These are phyloP conservation scores for Linnaemya tessellans DNA, from an alignment of 2,888 invertebrate genomes.

Conservation along the genomic window DNA sequence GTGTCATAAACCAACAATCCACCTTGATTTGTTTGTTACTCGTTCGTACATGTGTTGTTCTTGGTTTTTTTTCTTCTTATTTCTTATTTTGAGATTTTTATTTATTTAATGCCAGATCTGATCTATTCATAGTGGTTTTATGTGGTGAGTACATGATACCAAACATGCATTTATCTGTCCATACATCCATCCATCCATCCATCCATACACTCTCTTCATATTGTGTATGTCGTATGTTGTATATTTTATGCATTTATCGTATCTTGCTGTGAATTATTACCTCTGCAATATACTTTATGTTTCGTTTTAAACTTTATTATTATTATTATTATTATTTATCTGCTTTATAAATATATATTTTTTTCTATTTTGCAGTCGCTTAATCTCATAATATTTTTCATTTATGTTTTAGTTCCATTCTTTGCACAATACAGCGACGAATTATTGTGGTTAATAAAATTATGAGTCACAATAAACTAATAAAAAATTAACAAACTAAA, in stretches of 20 bases:
- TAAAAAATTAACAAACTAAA: constrained; percentile 56
- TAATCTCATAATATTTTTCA: constrained; percentile 57
- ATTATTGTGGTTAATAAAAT: constrained; percentile 70
- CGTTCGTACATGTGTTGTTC: constrained; percentile 23
- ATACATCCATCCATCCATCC: constrained; percentile 29
- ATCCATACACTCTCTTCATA: constrained; percentile 27
- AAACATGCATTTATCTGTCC: constrained; percentile 26
- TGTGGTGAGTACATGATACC: constrained; percentile 26
- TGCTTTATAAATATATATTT: constrained; percentile 23
- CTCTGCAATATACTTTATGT: constrained; percentile 69
- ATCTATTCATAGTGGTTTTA: constrained; percentile 53
- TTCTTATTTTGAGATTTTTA: constrained; percentile 42
- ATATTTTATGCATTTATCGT: constrained; percentile 65
- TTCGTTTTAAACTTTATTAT: constrained; percentile 54
- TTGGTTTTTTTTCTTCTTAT: not conserved
- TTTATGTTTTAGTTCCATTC: constrained; percentile 25
- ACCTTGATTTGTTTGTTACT: constrained; percentile 66
- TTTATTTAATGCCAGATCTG: constrained; percentile 61
- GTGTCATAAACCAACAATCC: constrained; percentile 71
- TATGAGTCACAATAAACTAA: constrained; percentile 71
- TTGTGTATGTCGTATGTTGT: constrained; percentile 28
- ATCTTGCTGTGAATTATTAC: constrained; percentile 73
- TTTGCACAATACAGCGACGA: constrained; percentile 31
- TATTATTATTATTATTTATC: constrained; percentile 25
- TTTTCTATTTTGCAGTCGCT: constrained; percentile 60